phyloP scores from a whole-genome alignment of 2,888 invertebrate genomes.

The Penaeus monodon region DNA sequence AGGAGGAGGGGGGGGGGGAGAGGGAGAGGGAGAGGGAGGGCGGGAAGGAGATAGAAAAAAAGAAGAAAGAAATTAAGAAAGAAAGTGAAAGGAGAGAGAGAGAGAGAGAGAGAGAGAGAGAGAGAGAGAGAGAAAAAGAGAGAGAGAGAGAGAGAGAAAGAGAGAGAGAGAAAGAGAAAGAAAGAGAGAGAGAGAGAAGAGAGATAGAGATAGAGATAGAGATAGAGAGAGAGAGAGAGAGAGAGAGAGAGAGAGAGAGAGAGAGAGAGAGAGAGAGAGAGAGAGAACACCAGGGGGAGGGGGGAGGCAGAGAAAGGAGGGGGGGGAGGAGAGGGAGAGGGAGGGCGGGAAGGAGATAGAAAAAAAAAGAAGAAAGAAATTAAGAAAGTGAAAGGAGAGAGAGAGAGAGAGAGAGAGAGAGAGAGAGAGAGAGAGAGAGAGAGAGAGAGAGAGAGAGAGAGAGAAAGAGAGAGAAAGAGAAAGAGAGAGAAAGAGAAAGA shows the following conservation, averaged over 20 bases:
- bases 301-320: neutral
- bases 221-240: neutral
- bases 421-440: no score
- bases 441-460: neutral
- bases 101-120: neutral
- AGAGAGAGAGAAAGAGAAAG: neutral
- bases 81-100: neutral
- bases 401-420: neutral
- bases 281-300: neutral
- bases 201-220: neutral
- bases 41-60: neutral
- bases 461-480: neutral
- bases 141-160: no score
- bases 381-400: neutral
- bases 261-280: neutral
- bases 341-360: neutral
- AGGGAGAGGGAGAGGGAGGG: neutral
- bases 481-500: neutral
- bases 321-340: no score
- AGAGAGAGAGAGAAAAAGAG: neutral
- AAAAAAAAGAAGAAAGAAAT: neutral
- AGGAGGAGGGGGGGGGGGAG: neutral
- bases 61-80: neutral
- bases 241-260: constrained; percentile 12
- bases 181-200: neutral